Evolutionary conservation across 1,140 invertebrate species (phyloP), one percentile per base, ranked within the genome.

Genomic region (Homarus americanus): DNA sequence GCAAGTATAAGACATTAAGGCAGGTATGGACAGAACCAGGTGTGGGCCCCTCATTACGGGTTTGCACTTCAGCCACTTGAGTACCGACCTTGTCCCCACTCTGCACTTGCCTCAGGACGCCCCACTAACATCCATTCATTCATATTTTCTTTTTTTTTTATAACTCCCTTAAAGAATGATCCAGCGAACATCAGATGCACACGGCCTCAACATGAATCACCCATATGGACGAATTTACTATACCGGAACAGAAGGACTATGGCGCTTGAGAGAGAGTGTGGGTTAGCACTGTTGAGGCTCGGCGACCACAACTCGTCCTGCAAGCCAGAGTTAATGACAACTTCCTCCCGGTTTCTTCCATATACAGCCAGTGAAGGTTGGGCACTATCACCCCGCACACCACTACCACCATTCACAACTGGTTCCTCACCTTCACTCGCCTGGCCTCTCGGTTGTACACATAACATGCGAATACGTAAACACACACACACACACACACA

Each of bases 281-380:
- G 41, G 79, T 63, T 58, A 82, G 32, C 79, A 82, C 53, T 36
- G n/a, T 63, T 58, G 53, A 58, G 49, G 28, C 53, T 17, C 44
- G 17, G 36, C 53, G 36, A 38, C 58, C 34, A 32, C 38, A 28
- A 63, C 76, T 63, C 73, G 53, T 66, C 49, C 49, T 78, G 73
- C 73, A 40, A 38, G 73, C 49, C 53, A 75, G 53, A 79, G 36
- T 82, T 79, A 88, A 88, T 88, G 86, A 88, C 86, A 79, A 80
- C 86, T 88, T 79, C 85, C 85, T 88, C 86, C 66, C 86, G 58
- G 58, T 88, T 44, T 72, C 53, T 69, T 66, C 86, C 86, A 88
- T 79, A 88, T 88, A 82, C 76, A 79, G 86, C 53, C 9, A 15
- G n/a, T 24, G 86, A 88, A 88, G 86, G 86, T 69, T 88, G 86